phyloP scores from a whole-genome alignment of 1,140 invertebrate genomes.

The Neoseiulus cucumeris region DNA sequence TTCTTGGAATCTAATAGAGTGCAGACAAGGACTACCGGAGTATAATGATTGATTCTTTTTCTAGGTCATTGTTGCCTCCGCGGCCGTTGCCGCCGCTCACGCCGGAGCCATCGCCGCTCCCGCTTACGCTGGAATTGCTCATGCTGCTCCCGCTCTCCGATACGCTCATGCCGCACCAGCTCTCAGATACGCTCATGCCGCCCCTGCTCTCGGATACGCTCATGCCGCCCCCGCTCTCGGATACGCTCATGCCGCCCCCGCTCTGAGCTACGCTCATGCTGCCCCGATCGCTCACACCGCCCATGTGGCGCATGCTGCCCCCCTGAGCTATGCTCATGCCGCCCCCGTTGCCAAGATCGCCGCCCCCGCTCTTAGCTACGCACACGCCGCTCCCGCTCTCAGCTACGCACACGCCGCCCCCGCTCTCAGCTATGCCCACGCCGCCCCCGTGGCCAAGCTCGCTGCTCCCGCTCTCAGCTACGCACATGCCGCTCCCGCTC shows the following conservation, averaged over 20 bases:
- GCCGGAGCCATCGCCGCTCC: conserved; percentile 2
- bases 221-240: not conserved
- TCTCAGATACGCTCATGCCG: not conserved
- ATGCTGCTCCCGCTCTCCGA: not conserved
- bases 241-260: not conserved
- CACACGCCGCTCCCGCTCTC: not conserved
- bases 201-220: not conserved
- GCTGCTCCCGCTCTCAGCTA: not conserved
- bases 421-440: not conserved
- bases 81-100: not conserved
- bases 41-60: not conserved
- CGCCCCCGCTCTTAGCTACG: not conserved
- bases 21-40: too few relatives aligned
- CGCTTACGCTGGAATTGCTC: not conserved
- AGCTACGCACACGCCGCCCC: not conserved
- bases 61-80: not conserved
- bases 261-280: not conserved
- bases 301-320: not conserved
- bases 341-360: not conserved
- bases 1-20: too few relatives aligned
- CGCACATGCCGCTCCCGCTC: not conserved
- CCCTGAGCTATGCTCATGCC: not conserved
- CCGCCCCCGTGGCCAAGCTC: not conserved
- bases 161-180: not conserved
- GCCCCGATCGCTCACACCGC: not conserved